These are phyloP conservation scores for Meleagris gallopavo DNA, from an alignment of 2,113 vertebrate genomes.

Conservation along the genomic window DNA sequence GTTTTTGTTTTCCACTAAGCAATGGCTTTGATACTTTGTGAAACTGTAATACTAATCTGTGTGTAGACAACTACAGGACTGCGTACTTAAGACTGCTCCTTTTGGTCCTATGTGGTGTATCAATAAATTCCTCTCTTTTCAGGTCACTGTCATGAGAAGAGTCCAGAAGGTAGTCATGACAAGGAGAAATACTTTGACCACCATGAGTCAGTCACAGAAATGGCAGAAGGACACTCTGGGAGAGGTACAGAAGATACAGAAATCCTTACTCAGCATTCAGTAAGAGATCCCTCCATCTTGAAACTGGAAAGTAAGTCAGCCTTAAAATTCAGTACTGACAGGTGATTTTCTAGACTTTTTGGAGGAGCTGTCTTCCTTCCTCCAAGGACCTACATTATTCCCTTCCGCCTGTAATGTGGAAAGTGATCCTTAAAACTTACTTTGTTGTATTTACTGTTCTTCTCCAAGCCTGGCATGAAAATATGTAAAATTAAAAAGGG, in stretches of 20 bases:
- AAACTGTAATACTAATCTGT: not conserved
- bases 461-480: not conserved
- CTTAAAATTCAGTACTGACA: conserved; percentile 5
- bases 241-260: conserved; percentile 43
- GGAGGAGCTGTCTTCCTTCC: not conserved
- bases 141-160: conserved; percentile 80
- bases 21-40: not conserved
- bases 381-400: not conserved
- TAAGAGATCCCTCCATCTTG: conserved; percentile 69
- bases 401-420: not conserved
- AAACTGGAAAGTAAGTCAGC: conserved; percentile 81
- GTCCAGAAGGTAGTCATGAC: conserved; percentile 62
- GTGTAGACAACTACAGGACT: not conserved
- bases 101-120: not conserved
- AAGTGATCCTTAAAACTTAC: not conserved
- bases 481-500: not conserved
- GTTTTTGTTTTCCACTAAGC: not conserved
- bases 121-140: conserved; percentile 59
- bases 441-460: not conserved
- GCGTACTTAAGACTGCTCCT: not conserved
- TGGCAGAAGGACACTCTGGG: conserved; percentile 56
- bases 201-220: conserved; percentile 43
- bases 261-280: conserved; percentile 56
- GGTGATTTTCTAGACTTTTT: not conserved
- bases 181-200: conserved; percentile 78